Evolutionary conservation across 2,888 invertebrate species (phyloP).

Genomic region (Leptura quadrifasciata): DNA sequence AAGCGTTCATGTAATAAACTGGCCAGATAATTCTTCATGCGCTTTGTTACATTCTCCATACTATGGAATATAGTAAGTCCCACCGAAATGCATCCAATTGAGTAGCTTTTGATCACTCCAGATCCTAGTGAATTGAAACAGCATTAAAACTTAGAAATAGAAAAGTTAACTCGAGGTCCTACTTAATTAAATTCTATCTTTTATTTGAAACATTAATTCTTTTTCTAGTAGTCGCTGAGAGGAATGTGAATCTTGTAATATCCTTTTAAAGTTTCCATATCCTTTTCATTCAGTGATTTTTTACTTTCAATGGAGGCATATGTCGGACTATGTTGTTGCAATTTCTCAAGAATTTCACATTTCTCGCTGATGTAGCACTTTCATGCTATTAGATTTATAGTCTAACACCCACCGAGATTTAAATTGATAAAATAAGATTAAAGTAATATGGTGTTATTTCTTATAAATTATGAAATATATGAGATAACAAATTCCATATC

Average conservation of each 20-base stretch:
- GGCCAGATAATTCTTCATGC: constrained; percentile 75
- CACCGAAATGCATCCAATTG: constrained; percentile 89
- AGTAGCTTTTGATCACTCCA: constrained; percentile 84
- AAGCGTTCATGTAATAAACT: constrained; percentile 90
- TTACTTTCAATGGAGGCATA: constrained; percentile 85
- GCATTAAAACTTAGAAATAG: constrained; percentile 96
- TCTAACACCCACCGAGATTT: constrained; percentile 12
- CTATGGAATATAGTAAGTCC: constrained; percentile 79
- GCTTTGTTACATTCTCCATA: constrained; percentile 70
- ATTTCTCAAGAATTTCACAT: constrained; percentile 76
- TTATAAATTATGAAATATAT: constrained; percentile 12
- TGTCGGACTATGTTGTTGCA: constrained; percentile 78
- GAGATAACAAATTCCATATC: constrained; percentile 44
- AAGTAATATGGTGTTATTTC: background rate
- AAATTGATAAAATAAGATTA: background rate
- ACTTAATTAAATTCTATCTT: constrained; percentile 82
- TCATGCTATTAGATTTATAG: constrained; percentile 47
- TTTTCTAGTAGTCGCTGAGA: constrained; percentile 77
- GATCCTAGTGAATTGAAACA: constrained; percentile 92
- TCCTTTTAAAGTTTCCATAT: constrained; percentile 83
- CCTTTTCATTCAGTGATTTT: constrained; percentile 76
- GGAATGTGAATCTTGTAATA: constrained; percentile 83
- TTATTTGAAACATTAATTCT: constrained; percentile 74
- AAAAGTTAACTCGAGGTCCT: constrained; percentile 95
- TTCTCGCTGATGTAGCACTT: constrained; percentile 75